Conservation (phyloP, 2,797 vertebrate species). For the Sphenopsis melanotis region DNA sequence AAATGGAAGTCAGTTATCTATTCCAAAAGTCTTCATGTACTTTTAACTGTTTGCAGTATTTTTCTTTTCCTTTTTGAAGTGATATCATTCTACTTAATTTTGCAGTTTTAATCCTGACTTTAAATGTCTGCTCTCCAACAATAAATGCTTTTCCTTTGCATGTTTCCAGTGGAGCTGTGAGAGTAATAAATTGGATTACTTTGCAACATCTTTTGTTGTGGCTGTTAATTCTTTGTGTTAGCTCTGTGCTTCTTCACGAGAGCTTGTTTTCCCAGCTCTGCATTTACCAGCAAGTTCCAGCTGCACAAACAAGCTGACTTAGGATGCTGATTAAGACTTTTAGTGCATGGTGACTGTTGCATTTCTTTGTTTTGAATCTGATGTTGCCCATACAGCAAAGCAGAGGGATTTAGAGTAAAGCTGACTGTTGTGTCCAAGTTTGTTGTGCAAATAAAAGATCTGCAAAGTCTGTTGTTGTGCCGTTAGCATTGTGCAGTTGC, state of each 20-base stretch:
- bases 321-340: slow-evolving; percentile 44
- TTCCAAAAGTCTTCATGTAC: neutral
- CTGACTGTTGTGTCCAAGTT: slow-evolving; percentile 2
- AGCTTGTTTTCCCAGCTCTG: slow-evolving; percentile 21
- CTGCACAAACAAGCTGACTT: slow-evolving; percentile 15
- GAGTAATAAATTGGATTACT: slow-evolving; percentile 11
- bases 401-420: slow-evolving; percentile 41
- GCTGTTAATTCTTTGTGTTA: neutral
- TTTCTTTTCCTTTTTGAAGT: neutral
- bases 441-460: slow-evolving; percentile 24
- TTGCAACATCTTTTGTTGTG: slow-evolving; percentile 19
- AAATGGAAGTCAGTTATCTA: neutral
- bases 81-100: neutral
- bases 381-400: neutral
- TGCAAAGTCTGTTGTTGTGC: slow-evolving; percentile 17
- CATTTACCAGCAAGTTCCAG: slow-evolving; percentile 50
- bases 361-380: slow-evolving; percentile 36
- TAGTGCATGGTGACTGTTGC: neutral
- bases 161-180: neutral
- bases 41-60: neutral
- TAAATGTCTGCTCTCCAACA: neutral
- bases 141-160: neutral
- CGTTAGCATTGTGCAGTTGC: neutral
- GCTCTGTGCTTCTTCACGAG: neutral
- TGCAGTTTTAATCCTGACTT: neutral